Evolutionary conservation across 1,140 invertebrate species (phyloP), one percentile per base, ranked within the genome.

Genomic region (Cepaea nemoralis): DNA sequence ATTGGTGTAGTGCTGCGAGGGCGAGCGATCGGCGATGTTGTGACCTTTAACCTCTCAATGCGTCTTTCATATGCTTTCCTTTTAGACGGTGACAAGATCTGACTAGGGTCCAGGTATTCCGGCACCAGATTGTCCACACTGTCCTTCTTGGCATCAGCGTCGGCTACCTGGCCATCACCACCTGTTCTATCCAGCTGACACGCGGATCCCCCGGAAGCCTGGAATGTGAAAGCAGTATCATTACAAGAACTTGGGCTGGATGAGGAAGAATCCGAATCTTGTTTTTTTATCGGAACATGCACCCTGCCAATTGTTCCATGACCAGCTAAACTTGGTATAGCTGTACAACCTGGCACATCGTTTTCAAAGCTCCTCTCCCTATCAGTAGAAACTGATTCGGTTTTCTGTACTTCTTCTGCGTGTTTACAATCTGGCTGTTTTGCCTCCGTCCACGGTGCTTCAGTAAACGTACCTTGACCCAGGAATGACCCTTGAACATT

Each of bases 1-100:
- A 96, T 94, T 2, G 95, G 95, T 59, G 95, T 95, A 33, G 94
- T 95, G n/a, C 95, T 96, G 12, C 96, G 93, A 27, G 97, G 97
- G 83, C 96, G 92, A 84, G 97, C 96, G 77, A 97, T 94, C 0
- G 96, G 95, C 85, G 94, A 96, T n/a, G 95, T 97, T 83, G 94
- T 95, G 33, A 94, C 93, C 89, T 94, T 93, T 42, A 95, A 77
- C 50, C 88, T 81, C 70, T 89, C 86, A 37, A 89, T 84, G 27
- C 86, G 84, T 71, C 87, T 88, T 77, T 89, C 85, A 80, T 87
- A 88, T 19, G 89, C 89, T 86, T 90, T 90, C 39, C 85, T 82
- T 40, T 89, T 90, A 1, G 89, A 90, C 33, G 81, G 82, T 66
- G 86, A 85, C 45, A 80, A 84, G 27, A 84, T 84, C 55, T 83